Conservation (phyloP, 2,888 invertebrate genomes). For the Timema podura region DNA sequence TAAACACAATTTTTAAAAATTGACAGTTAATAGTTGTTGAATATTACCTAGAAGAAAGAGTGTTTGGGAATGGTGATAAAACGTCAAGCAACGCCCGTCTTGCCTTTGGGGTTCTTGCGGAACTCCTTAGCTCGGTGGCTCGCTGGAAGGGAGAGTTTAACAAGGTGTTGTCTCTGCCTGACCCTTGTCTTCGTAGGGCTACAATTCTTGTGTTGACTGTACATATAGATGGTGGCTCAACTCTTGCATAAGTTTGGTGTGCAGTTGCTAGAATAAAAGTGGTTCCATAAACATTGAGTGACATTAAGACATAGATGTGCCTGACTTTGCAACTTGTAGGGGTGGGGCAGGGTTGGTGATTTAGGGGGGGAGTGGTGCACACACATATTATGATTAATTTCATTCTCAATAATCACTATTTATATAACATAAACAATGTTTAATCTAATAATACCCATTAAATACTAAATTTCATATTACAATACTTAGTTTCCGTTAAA, state of each 20-base stretch:
- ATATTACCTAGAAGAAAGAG: constrained; percentile 16
- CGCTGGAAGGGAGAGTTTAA: constrained; percentile 54
- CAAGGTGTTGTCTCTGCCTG: constrained; percentile 49
- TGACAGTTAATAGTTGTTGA: not conserved
- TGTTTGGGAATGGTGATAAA: constrained; percentile 36
- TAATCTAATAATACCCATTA: too few species aligned
- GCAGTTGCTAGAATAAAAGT: constrained; percentile 54
- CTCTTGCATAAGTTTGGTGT: constrained; percentile 65
- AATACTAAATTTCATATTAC: too few species aligned
- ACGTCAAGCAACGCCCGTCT: constrained; percentile 55
- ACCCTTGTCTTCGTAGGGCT: constrained; percentile 57
- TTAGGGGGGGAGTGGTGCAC: too few species aligned
- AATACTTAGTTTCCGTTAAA: too few species aligned
- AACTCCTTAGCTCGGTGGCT: constrained; percentile 53
- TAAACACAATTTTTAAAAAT: not conserved
- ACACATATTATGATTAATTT: too few species aligned
- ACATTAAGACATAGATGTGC: not conserved
- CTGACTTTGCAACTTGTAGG: too few species aligned
- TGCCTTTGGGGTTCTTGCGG: constrained; percentile 51
- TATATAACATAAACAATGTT: too few species aligned
- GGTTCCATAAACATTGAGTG: not conserved
- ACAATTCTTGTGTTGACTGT: constrained; percentile 53
- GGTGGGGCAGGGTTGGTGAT: too few species aligned
- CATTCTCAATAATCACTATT: too few species aligned
- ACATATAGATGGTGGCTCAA: constrained; percentile 68